A percentile compares a stretch with the other conserved stretches of the same genome.
These are phyloP conservation scores for Phalangium opilio DNA, from an alignment of 2,888 invertebrate genomes.

Conservation along the genomic window DNA sequence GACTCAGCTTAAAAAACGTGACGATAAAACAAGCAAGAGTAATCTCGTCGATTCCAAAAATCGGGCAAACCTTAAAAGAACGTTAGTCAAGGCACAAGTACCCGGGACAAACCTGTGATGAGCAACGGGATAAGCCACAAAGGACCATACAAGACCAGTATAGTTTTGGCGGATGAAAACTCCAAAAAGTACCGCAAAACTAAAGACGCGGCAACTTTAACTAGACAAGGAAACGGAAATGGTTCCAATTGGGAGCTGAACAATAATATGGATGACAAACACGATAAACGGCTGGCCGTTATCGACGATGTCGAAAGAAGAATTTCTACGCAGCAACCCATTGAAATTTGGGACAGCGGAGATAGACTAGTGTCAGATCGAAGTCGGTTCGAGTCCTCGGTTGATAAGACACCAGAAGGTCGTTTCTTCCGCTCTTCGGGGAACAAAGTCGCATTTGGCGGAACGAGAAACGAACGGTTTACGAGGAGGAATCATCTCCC, in stretches of 20 bases:
- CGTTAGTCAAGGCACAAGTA: not conserved
- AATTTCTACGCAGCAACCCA: not conserved
- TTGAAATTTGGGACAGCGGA: conserved; percentile 12
- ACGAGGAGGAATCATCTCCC: conserved; percentile 8
- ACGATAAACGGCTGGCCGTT: not conserved
- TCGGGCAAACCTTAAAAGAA: not conserved
- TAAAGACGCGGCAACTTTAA: conserved; percentile 9
- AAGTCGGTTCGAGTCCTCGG: conserved; percentile 9
- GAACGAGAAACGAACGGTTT: conserved; percentile 11
- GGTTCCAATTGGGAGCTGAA: not conserved
- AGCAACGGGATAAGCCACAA: not conserved
- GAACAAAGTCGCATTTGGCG: conserved; percentile 14
- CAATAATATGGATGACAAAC: not conserved
- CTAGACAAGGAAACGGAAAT: not conserved
- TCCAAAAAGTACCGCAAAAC: not conserved
- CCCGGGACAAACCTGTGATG: not conserved
- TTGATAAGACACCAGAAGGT: conserved; percentile 9
- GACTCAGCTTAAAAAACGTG: conserved; percentile 3
- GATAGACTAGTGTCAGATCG: conserved; percentile 12
- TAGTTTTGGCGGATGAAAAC: conserved; percentile 5
- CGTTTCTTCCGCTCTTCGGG: conserved; percentile 10
- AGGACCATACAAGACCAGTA: conserved; percentile 9
- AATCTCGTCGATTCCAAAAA: not conserved
- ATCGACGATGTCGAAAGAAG: not conserved
- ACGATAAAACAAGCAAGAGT: conserved; percentile 1